Base-by-base conservation (phyloP, 2,113 vertebrate genomes). In the Elephas maximus region DNA sequence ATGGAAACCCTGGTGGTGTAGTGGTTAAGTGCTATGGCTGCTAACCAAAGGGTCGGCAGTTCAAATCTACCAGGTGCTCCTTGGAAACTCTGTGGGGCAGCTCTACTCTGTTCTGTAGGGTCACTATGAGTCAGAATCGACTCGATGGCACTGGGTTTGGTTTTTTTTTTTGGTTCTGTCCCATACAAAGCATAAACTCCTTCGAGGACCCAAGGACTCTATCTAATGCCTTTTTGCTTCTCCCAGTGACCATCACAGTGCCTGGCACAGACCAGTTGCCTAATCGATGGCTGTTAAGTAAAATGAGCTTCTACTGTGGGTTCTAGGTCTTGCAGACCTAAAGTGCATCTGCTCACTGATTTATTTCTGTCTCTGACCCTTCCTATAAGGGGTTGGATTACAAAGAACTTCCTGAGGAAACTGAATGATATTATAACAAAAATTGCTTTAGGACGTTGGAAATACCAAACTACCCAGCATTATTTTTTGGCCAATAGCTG, bases 341-440 rank as follows among this genome's bases (percentile, higher is more conserved):
- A 28, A 44, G 17, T 57, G 80, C 18, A 45, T 76, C 44, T 94
- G 74, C 79, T 83, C 63, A 9, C 5, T 88, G 44, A 73, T 71
- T 94, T 82, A 88, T 81, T 89, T 97, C 86, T 78, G 11, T 83
- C 74, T 71, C 48, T 87, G 57, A 86, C 37, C 0, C 33, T 97
- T 65, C 30, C 28, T 85, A 57, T 37, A 37, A 57, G 30, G 74
- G 62, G 21, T n/a, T 63, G 76, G 87, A 91, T 84, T 94, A 79
- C 41, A 67, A 89, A 89, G 20, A 80, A 93, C 20, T 83, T 94
- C 84, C n/a, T 48, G 57, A 93, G 71, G 65, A 80, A 93, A 74
- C 80, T 84, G 94, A 96, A 76, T 94, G 48, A 87, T 80, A 62
- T 18, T 62, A 65, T 44, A 60, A 88, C 87, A 87, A 85, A 71